Evolutionary conservation across 2,797 vertebrate genomes (phyloP).

Genomic region (Cetoscarus ocellatus): DNA sequence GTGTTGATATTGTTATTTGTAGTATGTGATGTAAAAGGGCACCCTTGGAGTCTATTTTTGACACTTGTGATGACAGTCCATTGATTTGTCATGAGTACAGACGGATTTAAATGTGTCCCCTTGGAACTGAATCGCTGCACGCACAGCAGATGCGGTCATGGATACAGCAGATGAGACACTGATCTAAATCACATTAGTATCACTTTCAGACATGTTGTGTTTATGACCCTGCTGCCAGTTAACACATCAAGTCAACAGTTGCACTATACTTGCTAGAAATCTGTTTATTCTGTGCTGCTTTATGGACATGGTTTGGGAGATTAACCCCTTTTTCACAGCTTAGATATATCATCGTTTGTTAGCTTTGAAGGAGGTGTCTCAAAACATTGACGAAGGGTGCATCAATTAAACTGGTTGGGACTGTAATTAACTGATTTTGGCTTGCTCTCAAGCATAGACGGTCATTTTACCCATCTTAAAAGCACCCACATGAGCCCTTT

Average conservation of each 20-base stretch:
- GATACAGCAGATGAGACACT: conserved; percentile 41
- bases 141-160: conserved; percentile 57
- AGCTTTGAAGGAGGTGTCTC: not conserved
- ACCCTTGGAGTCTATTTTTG: conserved; percentile 51
- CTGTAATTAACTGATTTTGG: no score
- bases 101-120: conserved; percentile 25
- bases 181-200: conserved; percentile 34
- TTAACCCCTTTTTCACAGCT: not conserved
- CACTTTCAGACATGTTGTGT: conserved; percentile 34
- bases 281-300: not conserved
- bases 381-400: not conserved
- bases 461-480: no score
- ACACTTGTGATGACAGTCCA: conserved; percentile 45
- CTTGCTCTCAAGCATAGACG: no score
- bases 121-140: conserved; percentile 42
- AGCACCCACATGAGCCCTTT: no score
- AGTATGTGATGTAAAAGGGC: conserved; percentile 35
- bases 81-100: conserved; percentile 59
- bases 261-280: not conserved
- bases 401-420: no score
- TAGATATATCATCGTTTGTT: not conserved
- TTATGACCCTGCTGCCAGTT: conserved; percentile 15
- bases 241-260: conserved; percentile 25
- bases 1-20: conserved; percentile 55
- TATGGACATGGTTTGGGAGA: not conserved